Evolutionary conservation across 2,113 vertebrate genomes (phyloP), one percentile per base, ranked within the genome.

Genomic region (Gymnarchus niloticus): DNA sequence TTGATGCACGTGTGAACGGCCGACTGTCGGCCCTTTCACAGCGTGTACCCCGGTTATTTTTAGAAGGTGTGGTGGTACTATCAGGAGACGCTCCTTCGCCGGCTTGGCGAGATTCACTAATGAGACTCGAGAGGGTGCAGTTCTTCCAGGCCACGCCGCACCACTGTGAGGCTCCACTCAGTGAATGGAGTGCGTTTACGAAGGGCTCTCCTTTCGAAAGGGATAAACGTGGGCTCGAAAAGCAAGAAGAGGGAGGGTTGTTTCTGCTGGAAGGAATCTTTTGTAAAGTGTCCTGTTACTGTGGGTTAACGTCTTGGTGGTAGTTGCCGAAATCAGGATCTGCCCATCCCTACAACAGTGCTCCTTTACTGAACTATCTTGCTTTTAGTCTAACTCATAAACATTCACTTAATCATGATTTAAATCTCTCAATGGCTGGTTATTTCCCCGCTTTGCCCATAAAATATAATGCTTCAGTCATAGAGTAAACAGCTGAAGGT

Each of bases 21-120:
- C 91, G 89, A 91, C 91, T 91, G 89, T 93, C 91, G 90, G 89
- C 87, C 88, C 69, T 89, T 89, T 86, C 92, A 88, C 91, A 88
- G 80, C 86, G 89, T 89, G 90, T 88, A 87, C 37, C 28, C 57
- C 48, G 46, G 85, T 88, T 91, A 92, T 93, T 93, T 92, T 90
- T 91, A 91, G 81, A 59, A 86, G 81, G 56, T 33, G 0, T 33
- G 86, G 54, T 84, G 85, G 87, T 90, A 86, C 87, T 88, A 89
- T 91, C 87, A 90, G 89, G 87, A 91, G 87, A 90, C 83, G 87
- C 86, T 14, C 25, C 56, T n/a, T 48, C 10, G 14, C 28, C 87
- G 90, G 52, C 69, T 86, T 85, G 90, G 87, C 87, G 85, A 80
- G 81, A 90, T 89, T 89, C 86, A 88, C 92, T 91, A 89, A 83